phyloP scores from a whole-genome alignment of 2,888 invertebrate species.

The Vanessa cardui region DNA sequence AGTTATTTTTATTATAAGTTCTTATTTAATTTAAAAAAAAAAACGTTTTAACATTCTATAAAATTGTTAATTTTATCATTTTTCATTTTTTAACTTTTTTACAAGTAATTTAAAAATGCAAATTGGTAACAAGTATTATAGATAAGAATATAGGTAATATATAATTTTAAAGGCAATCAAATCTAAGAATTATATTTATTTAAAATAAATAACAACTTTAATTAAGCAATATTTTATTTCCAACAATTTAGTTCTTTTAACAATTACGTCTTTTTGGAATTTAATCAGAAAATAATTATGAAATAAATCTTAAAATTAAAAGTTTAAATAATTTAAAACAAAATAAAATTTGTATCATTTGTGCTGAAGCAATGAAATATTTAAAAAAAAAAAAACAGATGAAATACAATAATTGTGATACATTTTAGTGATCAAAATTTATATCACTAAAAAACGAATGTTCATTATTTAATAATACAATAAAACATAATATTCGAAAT shows the following conservation, averaged over 20 bases:
- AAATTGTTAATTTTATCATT: no score
- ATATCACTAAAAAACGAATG: neutral
- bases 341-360: conserved; percentile 20
- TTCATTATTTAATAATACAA: neutral
- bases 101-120: no score
- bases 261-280: conserved; percentile 36
- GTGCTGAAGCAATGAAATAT: conserved; percentile 10
- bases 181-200: conserved; percentile 11
- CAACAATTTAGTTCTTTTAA: conserved; percentile 3
- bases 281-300: neutral
- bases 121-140: no score
- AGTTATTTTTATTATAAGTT: no score
- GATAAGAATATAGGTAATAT: no score
- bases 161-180: neutral
- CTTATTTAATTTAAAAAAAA: no score
- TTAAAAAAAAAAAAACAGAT: neutral
- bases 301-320: conserved; percentile 18
- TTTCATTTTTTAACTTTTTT: no score
- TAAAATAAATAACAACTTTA: conserved; percentile 1
- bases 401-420: neutral
- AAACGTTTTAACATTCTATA: no score
- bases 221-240: conserved; percentile 6
- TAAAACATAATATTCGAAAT: neutral
- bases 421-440: neutral
- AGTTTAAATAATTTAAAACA: neutral